A percentile compares a stretch with the other conserved stretches of the same genome.
Evolutionary conservation across 2,888 invertebrate species (phyloP).

Genomic region (Himalopsyche japonica): DNA sequence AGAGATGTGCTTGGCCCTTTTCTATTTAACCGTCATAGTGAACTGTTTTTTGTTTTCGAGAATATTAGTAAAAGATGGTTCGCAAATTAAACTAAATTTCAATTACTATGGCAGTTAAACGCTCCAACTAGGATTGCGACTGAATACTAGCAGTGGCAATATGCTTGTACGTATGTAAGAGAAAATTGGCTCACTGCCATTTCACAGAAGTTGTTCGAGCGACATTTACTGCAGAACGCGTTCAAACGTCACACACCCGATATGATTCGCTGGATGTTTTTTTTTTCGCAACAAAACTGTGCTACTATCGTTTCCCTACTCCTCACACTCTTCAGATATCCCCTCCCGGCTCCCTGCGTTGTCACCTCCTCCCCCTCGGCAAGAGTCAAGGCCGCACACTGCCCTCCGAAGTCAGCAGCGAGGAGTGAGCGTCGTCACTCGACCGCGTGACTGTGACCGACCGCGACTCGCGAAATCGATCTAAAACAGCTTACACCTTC

Average conservation of each 20-base stretch:
- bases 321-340: background rate
- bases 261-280: background rate
- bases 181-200: background rate
- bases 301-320: background rate
- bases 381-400: slow-evolving; percentile 74
- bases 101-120: too few species aligned
- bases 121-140: too few species aligned
- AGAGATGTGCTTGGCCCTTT: too few species aligned
- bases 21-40: too few species aligned
- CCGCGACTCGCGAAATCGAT: background rate
- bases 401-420: slow-evolving; percentile 69
- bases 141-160: background rate
- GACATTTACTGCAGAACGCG: background rate
- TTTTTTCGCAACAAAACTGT: background rate
- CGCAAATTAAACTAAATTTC: too few species aligned
- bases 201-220: background rate
- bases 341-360: background rate
- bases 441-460: slow-evolving; percentile 46
- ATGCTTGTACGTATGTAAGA: background rate
- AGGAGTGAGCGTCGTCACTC: slow-evolving; percentile 80
- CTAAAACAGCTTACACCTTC: background rate
- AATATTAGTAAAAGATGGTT: too few species aligned
- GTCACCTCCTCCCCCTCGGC: slow-evolving; percentile 5
- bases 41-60: too few species aligned
- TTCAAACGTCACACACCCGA: background rate